A percentile compares a stretch with the other conserved stretches of the same genome.
Conservation (phyloP, 2,113 vertebrate genomes). For the Bujurquina vittata region DNA sequence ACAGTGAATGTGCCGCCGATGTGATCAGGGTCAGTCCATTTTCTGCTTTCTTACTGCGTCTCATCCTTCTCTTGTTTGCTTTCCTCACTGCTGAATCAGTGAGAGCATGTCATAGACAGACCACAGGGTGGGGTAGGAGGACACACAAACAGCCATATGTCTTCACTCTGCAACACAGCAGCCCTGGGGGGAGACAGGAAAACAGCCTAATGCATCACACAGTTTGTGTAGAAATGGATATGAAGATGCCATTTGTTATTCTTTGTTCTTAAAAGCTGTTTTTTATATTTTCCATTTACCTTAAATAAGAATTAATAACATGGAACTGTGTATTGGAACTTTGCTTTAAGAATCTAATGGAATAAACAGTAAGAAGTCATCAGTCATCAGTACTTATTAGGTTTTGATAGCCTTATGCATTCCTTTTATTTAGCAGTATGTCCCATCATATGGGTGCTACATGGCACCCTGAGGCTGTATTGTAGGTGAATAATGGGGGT, state of each 20-base stretch:
- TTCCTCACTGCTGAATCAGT: conserved; percentile 25
- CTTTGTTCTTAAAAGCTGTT: conserved; percentile 1
- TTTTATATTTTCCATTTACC: background rate
- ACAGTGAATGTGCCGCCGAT: conserved; percentile 31
- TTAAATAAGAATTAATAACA: conserved; percentile 5
- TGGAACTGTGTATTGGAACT: background rate
- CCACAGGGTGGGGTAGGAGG: conserved; percentile 95
- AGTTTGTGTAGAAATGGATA: conserved; percentile 33
- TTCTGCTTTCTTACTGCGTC: conserved; percentile 21
- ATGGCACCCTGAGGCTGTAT: conserved; percentile 58
- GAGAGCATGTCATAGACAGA: conserved; percentile 79
- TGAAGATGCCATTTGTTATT: conserved; percentile 6
- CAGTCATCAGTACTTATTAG: conserved; percentile 50
- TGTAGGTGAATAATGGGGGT: conserved; percentile 69
- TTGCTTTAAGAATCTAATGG: background rate
- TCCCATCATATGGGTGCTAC: conserved; percentile 51
- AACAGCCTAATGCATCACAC: conserved; percentile 26
- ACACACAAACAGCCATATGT: conserved; percentile 72
- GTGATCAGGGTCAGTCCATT: conserved; percentile 62
- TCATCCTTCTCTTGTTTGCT: conserved; percentile 9
- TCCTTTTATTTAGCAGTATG: conserved; percentile 51
- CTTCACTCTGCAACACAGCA: conserved; percentile 58
- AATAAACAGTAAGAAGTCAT: background rate
- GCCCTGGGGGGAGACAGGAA: conserved; percentile 26
- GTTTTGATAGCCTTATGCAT: conserved; percentile 61